Evolutionary conservation across 1,140 invertebrate species (phyloP), one percentile per base, ranked within the genome.

Genomic region (Ceratina australensis): DNA sequence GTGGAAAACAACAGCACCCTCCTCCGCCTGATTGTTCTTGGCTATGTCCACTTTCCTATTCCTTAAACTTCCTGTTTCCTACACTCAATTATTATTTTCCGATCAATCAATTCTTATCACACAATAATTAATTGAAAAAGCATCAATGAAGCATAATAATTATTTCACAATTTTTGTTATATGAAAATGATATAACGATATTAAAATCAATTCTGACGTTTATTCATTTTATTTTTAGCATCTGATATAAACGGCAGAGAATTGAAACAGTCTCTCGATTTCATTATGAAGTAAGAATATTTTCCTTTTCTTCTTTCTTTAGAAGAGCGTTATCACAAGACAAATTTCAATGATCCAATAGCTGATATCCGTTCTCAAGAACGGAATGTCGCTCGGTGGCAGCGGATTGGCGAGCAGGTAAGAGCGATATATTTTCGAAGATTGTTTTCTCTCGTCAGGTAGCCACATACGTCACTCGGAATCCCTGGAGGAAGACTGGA

Each of bases 361-460:
- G 52, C 68, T 59, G 54, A 72, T 77, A 68, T 69, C 68, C 12
- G 78, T 83, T 71, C 22, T 24, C 24, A 33, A 18, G 57, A 61
- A 20, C 52, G 15, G 13, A 33, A 12, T 52, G 42, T 15, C 49
- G 12, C 18, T 24, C 16, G 42, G 10, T 50, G 52, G 49, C n/a
- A 22, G 57, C 28, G 52, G 52, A 75, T 60, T 20, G 59, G 68
- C 24, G 65, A 56, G 60, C 78, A 69, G 74, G 84, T 87, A 72
- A 82, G 82, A 90, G 83, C 90, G 88, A 92, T 92, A 92, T 89
- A 91, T 92, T 89, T 87, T 87, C 90, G 90, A 92, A 92, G 91
- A 92, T 92, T 92, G 91, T 92, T 92, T 92, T 92, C 91, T 92
- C 91, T 92, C 90, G 90, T 91, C 91, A 92, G 91, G 91, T 92